phyloP scores from a whole-genome alignment of 2,797 vertebrate species.

The Acestrorhynchus altus region DNA sequence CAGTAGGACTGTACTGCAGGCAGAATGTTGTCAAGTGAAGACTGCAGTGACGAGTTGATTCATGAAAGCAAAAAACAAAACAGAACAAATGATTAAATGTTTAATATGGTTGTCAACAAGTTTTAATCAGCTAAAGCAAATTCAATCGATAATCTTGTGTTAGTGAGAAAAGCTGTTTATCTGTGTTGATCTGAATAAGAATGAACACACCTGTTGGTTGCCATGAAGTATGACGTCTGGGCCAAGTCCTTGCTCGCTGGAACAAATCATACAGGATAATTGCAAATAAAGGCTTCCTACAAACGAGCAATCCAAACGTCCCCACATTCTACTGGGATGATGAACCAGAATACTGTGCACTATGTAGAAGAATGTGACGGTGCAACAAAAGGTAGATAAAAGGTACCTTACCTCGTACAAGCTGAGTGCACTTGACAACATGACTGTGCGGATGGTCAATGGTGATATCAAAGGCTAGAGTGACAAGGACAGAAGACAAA shows the following conservation, averaged over 20 bases:
- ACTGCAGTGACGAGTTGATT: conserved; percentile 70
- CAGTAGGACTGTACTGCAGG: conserved; percentile 96
- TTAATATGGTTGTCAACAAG: not conserved
- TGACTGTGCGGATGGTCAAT: conserved; percentile 99
- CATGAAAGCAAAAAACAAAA: not conserved
- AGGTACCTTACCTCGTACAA: conserved; percentile 92
- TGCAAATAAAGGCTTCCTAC: conserved; percentile 6
- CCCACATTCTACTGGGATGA: not conserved
- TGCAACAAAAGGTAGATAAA: conserved; percentile 23
- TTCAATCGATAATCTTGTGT: conserved; percentile 12
- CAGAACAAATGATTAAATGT: not conserved
- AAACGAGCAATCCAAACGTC: not conserved
- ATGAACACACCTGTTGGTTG: conserved; percentile 97
- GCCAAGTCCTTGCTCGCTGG: conserved; percentile 99
- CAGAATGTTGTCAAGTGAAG: conserved; percentile 99
- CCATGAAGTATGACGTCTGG: conserved; percentile 99
- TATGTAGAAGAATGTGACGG: not conserved
- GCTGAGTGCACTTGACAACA: conserved; percentile 99
- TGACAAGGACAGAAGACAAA: conserved; percentile 40
- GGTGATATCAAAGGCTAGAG: conserved; percentile 87
- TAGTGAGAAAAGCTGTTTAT: conserved; percentile 81
- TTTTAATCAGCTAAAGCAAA: not conserved
- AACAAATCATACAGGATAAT: conserved; percentile 63
- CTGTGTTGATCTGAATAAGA: not conserved
- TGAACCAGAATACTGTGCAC: not conserved